phyloP scores from a whole-genome alignment of 1,140 invertebrate genomes.

The Ectropis grisescens region DNA sequence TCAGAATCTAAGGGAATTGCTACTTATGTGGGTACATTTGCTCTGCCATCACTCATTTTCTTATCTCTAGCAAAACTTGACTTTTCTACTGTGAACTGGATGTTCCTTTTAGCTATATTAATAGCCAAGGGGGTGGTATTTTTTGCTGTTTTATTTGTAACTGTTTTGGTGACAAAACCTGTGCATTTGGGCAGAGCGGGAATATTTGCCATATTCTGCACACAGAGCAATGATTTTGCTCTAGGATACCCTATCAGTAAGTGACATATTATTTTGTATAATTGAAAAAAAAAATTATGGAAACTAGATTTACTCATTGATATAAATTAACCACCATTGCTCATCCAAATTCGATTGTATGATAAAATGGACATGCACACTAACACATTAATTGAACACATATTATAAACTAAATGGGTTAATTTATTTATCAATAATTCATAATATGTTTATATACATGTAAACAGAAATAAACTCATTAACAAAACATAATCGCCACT shows the following conservation, averaged over 20 bases:
- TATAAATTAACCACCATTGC: no score
- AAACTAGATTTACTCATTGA: no score
- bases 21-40: slow-evolving; percentile 94
- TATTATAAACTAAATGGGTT: no score
- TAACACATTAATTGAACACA: no score
- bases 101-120: slow-evolving; percentile 87
- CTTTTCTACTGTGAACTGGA: slow-evolving; percentile 90
- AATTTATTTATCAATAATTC: no score
- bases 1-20: slow-evolving; percentile 92
- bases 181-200: slow-evolving; percentile 88
- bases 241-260: slow-evolving; percentile 96
- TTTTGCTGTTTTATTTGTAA: slow-evolving; percentile 83
- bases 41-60: slow-evolving; percentile 93
- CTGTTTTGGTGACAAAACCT: slow-evolving; percentile 83
- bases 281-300: no score
- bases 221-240: slow-evolving; percentile 98
- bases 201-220: slow-evolving; percentile 94
- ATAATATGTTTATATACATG: no score
- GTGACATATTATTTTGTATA: no score
- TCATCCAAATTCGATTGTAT: no score
- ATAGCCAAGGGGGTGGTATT: slow-evolving; percentile 91
- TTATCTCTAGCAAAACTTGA: slow-evolving; percentile 89
- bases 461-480: no score
- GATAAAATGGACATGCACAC: no score
- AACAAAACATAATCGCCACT: no score